Evolutionary conservation across 2,113 vertebrate species (phyloP), one percentile per base, ranked within the genome.

Genomic region (Danionella cerebrum): DNA sequence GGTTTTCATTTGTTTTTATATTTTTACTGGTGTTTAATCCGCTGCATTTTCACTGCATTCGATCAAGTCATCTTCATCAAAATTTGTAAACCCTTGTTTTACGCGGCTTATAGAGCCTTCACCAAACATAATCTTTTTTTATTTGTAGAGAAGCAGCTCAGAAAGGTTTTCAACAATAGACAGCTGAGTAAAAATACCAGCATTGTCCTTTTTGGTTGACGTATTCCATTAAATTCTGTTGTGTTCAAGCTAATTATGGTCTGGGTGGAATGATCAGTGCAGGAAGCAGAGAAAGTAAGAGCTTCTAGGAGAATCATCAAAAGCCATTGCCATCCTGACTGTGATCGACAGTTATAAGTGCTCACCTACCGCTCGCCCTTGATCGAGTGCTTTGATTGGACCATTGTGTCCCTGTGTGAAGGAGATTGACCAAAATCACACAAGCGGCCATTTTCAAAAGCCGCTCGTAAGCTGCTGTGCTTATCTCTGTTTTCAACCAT

Each of bases 361-460:
- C 77, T 69, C 71, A 75, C 78, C 80, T 67, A 76, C 72, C 55
- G 78, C 65, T 76, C 77, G 74, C 57, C 71, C 76, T 71, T 75
- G 70, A 44, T 76, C 72, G 13, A 78, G 80, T 81, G 78, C 69
- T 79, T 84, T 86, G 84, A 88, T 86, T 85, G 83, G 84, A 79
- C 81, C 77, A 83, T 85, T 85, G 84, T 86, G 68, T 80, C 75
- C 79, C 66, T 75, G 75, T 67, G 68, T 67, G 68, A 73, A 69
- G 64, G 65, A 69, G 80, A 83, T 80, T 85, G 81, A 86, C 86
- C 82, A 86, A 87, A 86, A 88, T 87, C 82, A 86, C 76, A 66
- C 75, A 79, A 82, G 75, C 76, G 76, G 83, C 80, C 85, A 81
- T 84, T 85, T 81, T 73, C 44, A 14, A 14, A 67, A 51, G 55